phyloP scores from a whole-genome alignment of 2,888 invertebrate genomes.

The Pheosia gnoma region DNA sequence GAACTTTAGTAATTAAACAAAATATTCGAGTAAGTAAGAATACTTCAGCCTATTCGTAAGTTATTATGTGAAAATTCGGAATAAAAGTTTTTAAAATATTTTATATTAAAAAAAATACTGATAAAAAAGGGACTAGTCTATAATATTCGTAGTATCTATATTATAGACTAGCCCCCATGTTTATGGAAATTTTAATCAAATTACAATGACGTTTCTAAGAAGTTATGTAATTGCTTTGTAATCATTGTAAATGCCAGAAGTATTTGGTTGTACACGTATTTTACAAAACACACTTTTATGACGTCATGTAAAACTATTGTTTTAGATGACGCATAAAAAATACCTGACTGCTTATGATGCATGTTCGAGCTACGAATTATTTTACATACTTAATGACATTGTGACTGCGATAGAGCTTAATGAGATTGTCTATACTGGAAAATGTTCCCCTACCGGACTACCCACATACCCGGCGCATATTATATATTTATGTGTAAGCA shows the following conservation, averaged over 20 bases:
- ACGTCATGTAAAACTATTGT: too few relatives aligned
- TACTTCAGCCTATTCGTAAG: background rate
- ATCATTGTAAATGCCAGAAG: too few relatives aligned
- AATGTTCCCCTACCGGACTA: background rate
- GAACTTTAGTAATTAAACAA: conserved; percentile 7
- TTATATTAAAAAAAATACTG: background rate
- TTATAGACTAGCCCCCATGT: too few relatives aligned
- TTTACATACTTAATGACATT: background rate
- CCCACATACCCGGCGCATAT: too few relatives aligned
- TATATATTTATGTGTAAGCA: background rate
- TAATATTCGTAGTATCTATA: too few relatives aligned
- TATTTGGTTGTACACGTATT: too few relatives aligned
- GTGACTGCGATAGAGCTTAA: background rate
- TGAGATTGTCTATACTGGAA: background rate
- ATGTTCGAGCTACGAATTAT: background rate
- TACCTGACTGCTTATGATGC: too few relatives aligned
- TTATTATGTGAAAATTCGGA: background rate
- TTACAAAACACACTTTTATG: too few relatives aligned
- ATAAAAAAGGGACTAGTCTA: background rate
- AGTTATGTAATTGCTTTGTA: too few relatives aligned
- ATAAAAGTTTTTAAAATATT: background rate
- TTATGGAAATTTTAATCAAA: too few relatives aligned
- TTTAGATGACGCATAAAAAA: too few relatives aligned
- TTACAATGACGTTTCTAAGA: too few relatives aligned
- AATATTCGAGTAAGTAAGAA: background rate